Percentiles rank a stretch among this genome's conserved stretches.
Evolutionary conservation across 2,888 invertebrate genomes (phyloP).

Genomic region (Himalopsyche kuldschensis): DNA sequence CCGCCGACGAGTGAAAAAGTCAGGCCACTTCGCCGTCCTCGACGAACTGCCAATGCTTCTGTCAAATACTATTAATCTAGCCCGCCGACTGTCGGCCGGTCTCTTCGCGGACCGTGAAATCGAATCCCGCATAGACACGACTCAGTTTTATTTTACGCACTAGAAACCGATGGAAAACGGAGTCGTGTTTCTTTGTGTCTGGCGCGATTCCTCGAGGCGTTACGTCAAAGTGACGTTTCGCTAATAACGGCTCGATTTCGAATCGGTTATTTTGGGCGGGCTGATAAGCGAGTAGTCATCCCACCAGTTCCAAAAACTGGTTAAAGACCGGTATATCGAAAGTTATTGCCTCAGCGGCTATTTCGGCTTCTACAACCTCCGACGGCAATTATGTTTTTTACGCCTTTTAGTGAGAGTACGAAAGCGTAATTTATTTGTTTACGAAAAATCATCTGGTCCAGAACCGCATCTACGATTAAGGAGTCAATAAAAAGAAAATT

Average conservation of each 20-base stretch:
- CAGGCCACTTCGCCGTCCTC: conserved; percentile 11
- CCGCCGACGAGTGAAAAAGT: conserved; percentile 13
- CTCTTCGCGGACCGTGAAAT: not conserved
- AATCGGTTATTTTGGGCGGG: not conserved
- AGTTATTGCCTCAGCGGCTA: not conserved
- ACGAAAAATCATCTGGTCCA: not conserved
- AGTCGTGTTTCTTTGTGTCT: not conserved
- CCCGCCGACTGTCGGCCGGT: not conserved
- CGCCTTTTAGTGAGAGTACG: not conserved
- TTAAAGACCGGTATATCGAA: not conserved
- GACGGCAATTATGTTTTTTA: not conserved
- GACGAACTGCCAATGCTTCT: conserved; percentile 9
- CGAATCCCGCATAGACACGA: not conserved
- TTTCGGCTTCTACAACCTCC: not conserved
- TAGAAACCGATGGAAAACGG: not conserved
- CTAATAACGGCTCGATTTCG: not conserved
- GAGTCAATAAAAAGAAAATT: not conserved
- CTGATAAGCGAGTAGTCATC: not conserved
- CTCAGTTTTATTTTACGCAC: conserved; percentile 2
- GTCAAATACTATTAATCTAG: conserved; percentile 6
- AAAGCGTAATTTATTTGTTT: not conserved
- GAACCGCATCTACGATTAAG: not conserved
- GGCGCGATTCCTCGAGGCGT: not conserved
- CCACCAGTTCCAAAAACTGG: not conserved
- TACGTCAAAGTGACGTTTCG: not conserved